phyloP scores from a whole-genome alignment of 2,113 vertebrate species.

The Desmodus rotundus region DNA sequence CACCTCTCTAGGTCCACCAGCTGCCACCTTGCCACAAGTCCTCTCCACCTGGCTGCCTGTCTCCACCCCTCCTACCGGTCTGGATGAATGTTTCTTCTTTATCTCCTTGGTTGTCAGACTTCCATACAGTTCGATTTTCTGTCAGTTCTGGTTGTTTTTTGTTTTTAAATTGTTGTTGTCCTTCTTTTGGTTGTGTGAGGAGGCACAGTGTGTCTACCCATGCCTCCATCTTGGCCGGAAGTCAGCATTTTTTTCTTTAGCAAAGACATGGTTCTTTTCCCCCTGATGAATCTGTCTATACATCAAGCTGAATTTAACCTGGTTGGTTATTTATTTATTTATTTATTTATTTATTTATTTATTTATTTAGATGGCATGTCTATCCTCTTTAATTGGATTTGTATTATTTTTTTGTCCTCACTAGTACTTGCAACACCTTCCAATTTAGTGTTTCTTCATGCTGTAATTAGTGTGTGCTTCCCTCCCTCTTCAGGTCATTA shows the following conservation, averaged over 20 bases:
- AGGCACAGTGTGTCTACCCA: no score
- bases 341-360: not conserved
- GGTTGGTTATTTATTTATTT: not conserved
- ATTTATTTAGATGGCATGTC: not conserved
- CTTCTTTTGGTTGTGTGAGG: no score
- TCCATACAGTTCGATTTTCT: no score
- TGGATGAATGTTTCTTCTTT: no score
- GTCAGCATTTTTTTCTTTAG: slow-evolving; percentile 16
- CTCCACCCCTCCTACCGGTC: no score
- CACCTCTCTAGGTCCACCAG: no score
- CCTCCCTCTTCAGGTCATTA: slow-evolving; percentile 3
- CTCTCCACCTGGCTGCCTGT: no score
- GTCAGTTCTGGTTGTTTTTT: no score
- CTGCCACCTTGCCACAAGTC: no score
- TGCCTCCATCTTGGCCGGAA: no score
- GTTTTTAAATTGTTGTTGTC: no score
- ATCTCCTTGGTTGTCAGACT: no score
- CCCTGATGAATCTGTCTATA: not conserved
- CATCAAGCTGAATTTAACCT: not conserved
- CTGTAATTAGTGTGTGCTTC: slow-evolving; percentile 50
- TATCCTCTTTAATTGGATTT: not conserved
- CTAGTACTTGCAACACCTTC: not conserved
- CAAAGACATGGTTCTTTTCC: not conserved
- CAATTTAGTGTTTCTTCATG: slow-evolving; percentile 38
- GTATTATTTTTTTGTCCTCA: not conserved